A percentile compares a stretch with the other conserved stretches of the same genome.
Conservation (phyloP, 2,888 invertebrate species). For the Coelinius sp. region DNA sequence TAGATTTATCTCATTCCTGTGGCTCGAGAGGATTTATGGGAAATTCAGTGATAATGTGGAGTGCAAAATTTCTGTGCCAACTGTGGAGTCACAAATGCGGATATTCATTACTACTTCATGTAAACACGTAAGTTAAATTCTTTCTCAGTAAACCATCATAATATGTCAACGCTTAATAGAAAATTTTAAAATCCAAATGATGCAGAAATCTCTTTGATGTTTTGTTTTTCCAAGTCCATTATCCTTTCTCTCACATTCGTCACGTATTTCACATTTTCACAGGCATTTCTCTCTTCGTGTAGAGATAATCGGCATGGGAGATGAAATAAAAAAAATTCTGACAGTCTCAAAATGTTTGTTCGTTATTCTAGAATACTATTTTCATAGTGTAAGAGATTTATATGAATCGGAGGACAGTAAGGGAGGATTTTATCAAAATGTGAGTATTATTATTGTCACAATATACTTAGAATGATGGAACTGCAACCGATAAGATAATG, state of each 20-base stretch:
- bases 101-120: neutral
- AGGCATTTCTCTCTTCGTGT: neutral
- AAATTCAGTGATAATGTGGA: neutral
- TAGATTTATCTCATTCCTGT: neutral
- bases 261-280: neutral
- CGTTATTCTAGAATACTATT: neutral
- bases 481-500: neutral
- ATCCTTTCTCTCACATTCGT: neutral
- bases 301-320: neutral
- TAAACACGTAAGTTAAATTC: neutral
- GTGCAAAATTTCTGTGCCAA: conserved; percentile 1
- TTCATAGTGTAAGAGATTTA: neutral
- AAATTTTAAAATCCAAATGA: neutral
- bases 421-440: no score
- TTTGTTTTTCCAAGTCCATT: neutral
- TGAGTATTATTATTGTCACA: no score
- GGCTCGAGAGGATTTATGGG: neutral
- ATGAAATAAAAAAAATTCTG: neutral
- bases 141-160: neutral
- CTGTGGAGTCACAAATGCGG: neutral
- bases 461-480: neutral
- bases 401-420: no score
- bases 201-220: neutral
- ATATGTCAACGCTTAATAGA: neutral
- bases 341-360: neutral